These are phyloP conservation scores for Pseudomugil tenellus DNA, from an alignment of 2,797 vertebrate species.

Conservation along the genomic window DNA sequence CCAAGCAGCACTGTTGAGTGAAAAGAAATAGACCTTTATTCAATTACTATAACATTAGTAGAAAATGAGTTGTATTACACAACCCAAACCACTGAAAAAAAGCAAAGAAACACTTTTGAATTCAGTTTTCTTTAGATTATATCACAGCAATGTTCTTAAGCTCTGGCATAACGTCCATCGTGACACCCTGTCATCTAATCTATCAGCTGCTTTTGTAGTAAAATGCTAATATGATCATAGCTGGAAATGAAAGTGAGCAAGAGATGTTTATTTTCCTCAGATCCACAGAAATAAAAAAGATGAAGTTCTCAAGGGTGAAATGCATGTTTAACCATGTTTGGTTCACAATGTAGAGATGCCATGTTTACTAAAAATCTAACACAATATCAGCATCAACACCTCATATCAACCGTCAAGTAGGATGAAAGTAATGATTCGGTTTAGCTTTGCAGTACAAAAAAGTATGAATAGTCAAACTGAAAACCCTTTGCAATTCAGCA, in stretches of 20 bases:
- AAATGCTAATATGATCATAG: conserved; percentile 42
- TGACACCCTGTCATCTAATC: conserved; percentile 57
- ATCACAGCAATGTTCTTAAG: conserved; percentile 4
- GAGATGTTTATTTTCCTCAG: background rate
- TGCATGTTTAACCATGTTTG: background rate
- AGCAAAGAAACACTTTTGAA: background rate
- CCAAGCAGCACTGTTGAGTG: background rate
- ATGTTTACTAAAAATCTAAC: too few relatives aligned
- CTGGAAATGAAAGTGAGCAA: conserved; percentile 24
- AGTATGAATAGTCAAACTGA: background rate
- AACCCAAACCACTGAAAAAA: background rate
- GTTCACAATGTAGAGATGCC: too few relatives aligned
- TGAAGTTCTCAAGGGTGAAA: background rate
- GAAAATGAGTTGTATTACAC: background rate
- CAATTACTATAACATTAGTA: background rate
- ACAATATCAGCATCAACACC: too few relatives aligned
- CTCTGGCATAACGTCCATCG: conserved; percentile 44
- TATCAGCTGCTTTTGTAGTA: conserved; percentile 44
- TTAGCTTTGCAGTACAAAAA: too few relatives aligned
- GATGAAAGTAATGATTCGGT: background rate
- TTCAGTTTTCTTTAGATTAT: background rate
- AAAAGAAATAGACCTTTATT: background rate
- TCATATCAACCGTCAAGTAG: background rate
- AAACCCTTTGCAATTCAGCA: background rate
- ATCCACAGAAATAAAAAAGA: background rate